These are phyloP conservation scores for Sylvia borin DNA, from an alignment of 2,797 vertebrate genomes.

Conservation along the genomic window DNA sequence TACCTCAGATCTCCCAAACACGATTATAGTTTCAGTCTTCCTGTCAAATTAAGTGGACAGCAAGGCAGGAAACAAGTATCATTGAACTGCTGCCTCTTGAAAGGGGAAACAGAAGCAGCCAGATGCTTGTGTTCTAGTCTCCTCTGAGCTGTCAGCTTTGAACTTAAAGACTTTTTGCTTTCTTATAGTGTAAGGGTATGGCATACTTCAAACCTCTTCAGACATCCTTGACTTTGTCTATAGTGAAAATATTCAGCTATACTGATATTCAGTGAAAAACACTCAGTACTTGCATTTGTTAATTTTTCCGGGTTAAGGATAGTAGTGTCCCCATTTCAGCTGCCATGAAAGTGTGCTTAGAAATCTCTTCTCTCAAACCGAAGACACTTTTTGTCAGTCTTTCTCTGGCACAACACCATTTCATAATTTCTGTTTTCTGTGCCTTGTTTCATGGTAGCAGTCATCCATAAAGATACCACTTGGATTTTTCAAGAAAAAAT, in stretches of 20 bases:
- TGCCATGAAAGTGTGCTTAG: background rate
- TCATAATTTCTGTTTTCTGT: background rate
- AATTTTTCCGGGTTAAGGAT: background rate
- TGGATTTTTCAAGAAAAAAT: background rate
- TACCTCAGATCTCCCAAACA: background rate
- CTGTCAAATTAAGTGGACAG: background rate
- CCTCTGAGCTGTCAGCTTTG: background rate
- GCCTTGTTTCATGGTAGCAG: background rate
- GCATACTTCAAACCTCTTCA: background rate
- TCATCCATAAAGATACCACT: background rate
- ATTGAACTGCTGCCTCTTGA: background rate
- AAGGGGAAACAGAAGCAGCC: background rate
- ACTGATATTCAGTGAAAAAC: background rate
- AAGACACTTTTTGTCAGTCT: background rate
- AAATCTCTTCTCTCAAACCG: background rate
- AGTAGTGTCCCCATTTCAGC: background rate
- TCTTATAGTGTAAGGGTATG: background rate
- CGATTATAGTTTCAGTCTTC: background rate
- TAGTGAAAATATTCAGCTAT: background rate
- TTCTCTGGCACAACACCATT: background rate
- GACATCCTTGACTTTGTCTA: background rate
- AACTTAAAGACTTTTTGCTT: background rate
- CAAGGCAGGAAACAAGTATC: background rate
- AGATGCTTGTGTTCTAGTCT: background rate
- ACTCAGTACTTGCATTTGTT: background rate